Evolutionary conservation across 2,797 vertebrate genomes (phyloP), one percentile per base, ranked within the genome.

Genomic region (Fratercula arctica): DNA sequence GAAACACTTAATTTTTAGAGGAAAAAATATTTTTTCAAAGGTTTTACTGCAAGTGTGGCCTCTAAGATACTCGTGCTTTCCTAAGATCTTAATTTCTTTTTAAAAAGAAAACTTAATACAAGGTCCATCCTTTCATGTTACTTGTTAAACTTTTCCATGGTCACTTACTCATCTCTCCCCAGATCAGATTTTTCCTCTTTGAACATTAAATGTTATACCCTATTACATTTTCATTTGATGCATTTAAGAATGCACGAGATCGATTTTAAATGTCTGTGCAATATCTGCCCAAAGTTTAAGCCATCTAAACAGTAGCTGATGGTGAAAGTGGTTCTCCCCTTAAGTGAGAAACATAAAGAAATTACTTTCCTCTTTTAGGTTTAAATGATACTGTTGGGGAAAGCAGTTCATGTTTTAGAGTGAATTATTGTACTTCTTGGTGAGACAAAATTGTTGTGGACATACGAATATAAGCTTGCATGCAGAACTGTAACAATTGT

Each of bases 11-110:
- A 63, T 10, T 74, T 86, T 81, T 66, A 66, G 12, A 83, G 3
- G 1, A 41, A 2, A 64, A 48, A 8, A 35, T 41, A 35, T 82
- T 75, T 31, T 23, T 51, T 50, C 29, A 29, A 43, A 72, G 5
- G 5, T 60, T 66, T 63, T 91, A 28, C 9, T 23, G 6, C 13
- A 68, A 21, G 0, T 20, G 1, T 64, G 28, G 48, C 11, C 15
- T 88, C 20, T 64, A 61, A 73, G 10, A 37, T 31, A 13, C 5
- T 53, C 0, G 0, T 19, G 4, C 11, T 93, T 76, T 66, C 8
- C 16, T 73, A n/a, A 85, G 25, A 45, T 56, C 1, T 17, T 54
- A 18, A 41, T 50, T 88, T 77, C 1, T 73, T 83, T 68, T 66
- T 16, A 29, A 53, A 61, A 76, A 14, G 5, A 25, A 67, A 59